Base-by-base conservation (phyloP, 2,888 invertebrate species). In the Eutolmus rufibarbis region DNA sequence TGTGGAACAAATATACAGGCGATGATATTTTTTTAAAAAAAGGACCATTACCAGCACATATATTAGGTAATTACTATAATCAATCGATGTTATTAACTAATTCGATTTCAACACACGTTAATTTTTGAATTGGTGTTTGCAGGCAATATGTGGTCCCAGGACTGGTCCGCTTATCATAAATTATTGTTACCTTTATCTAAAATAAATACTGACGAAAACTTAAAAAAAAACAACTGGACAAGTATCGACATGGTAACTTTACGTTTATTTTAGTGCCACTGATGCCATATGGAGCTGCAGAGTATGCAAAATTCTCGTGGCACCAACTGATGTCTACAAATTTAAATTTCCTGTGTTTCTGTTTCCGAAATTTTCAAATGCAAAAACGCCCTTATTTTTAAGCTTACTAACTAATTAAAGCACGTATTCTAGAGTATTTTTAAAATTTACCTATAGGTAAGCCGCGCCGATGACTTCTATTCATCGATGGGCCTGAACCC, bases 121-220 rank as follows among this genome's bases (percentile, higher is more conserved):
- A 14, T 9, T 37, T 28, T 76, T 16, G n/a, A 34, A 23, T 66
- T 56, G 12, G 2, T 51, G 7, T 51, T 89, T 90, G 34, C 89
- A 95, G 95, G 95, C 19, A 94, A 94, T 90, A 94, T 96, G 91
- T 96, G 96, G 96, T 94, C 95, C 0, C 95, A 96, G 90, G 94
- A 94, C 87, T 96, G 96, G 96, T 94, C 94, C 40, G 91, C 94
- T 0, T 90, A 96, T 12, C 90, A 93, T 0, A 93, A 95, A 88
- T 90, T 95, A 0, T 94, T 96, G 28, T 91, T 94, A 12, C 94
- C 95, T 4, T 89, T 91, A 14, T 89, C 91, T 5, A 90, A 92
- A 57, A 91, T 94, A 1, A 91, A 94, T 90, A 91, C 95, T 82
- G 93, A 95, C 84, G 90, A 93, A 8, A 93, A 94, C 78, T 93